Conservation (phyloP, 2,113 vertebrate genomes). For the Salvelinus namaycush region DNA sequence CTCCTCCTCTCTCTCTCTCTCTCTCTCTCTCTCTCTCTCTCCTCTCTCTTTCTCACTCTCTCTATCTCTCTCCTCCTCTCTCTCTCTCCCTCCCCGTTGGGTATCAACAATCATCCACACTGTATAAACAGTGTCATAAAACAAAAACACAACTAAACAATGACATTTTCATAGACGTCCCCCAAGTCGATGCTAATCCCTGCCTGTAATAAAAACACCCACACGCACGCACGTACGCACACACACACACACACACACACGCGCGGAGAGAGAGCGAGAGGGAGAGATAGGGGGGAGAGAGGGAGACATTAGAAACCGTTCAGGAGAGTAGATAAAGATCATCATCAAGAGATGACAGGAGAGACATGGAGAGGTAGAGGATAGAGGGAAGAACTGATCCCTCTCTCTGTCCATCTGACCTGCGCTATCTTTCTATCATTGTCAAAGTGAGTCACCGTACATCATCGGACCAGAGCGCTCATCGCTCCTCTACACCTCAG, state of each 20-base stretch:
- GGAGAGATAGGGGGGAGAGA: conserved; percentile 1
- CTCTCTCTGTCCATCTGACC: conserved; percentile 38
- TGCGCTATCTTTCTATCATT: conserved; percentile 70
- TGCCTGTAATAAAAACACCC: conserved; percentile 44
- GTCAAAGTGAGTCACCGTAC: conserved; percentile 60
- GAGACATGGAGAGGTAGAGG: conserved; percentile 44
- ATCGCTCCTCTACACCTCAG: conserved; percentile 66
- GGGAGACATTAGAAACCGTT: conserved; percentile 4
- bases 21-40: too few relatives aligned
- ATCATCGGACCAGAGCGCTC: conserved; percentile 63
- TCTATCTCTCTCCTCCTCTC: too few relatives aligned
- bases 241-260: conserved; percentile 33
- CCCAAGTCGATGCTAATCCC: conserved; percentile 44
- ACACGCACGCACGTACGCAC: background rate
- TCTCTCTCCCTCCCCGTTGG: conserved; percentile 39
- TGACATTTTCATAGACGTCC: conserved; percentile 68
- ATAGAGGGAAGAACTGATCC: conserved; percentile 65
- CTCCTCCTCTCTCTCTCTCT: too few relatives aligned
- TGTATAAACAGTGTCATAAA: conserved; percentile 71
- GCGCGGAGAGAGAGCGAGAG: background rate
- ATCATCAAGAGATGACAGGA: conserved; percentile 49
- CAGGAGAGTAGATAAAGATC: conserved; percentile 39
- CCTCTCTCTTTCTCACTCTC: too few relatives aligned
- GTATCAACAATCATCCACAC: conserved; percentile 52
- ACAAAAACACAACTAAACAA: conserved; percentile 67